Evolutionary conservation across 2,113 vertebrate genomes (phyloP).

Genomic region (Amphiprion ocellaris): DNA sequence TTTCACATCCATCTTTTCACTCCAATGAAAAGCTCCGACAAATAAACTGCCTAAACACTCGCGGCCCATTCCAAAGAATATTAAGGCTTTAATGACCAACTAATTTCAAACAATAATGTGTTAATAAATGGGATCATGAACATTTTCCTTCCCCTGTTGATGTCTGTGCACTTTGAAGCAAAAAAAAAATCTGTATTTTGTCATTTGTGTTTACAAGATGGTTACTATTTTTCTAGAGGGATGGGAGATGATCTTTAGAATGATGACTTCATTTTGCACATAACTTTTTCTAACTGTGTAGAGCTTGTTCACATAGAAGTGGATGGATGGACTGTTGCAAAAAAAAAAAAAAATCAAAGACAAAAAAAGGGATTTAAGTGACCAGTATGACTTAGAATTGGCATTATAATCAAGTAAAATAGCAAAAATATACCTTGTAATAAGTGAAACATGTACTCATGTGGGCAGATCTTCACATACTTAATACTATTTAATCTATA

Average conservation of each 20-base stretch:
- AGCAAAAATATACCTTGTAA: constrained; percentile 18
- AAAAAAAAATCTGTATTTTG: constrained; percentile 61
- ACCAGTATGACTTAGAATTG: background rate
- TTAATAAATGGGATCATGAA: constrained; percentile 8
- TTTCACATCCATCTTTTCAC: constrained; percentile 18
- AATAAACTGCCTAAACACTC: constrained; percentile 25
- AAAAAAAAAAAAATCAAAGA: constrained; percentile 10
- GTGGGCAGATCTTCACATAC: constrained; percentile 49
- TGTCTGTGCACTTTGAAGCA: constrained; percentile 66
- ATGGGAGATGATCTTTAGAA: constrained; percentile 47
- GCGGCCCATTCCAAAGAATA: constrained; percentile 71
- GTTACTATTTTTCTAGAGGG: constrained; percentile 70
- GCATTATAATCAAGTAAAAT: constrained; percentile 13
- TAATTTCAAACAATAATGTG: constrained; percentile 19
- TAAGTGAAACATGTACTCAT: constrained; percentile 55
- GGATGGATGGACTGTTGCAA: constrained; percentile 25
- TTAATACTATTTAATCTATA: constrained; percentile 53
- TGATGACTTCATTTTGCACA: constrained; percentile 70
- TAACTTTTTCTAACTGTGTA: constrained; percentile 54
- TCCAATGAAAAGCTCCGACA: constrained; percentile 6
- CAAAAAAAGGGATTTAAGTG: constrained; percentile 37
- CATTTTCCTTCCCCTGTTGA: constrained; percentile 41
- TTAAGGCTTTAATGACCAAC: constrained; percentile 68
- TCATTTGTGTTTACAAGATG: constrained; percentile 67
- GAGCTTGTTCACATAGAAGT: constrained; percentile 20